Evolutionary conservation across 2,113 vertebrate genomes (phyloP), one percentile per base, ranked within the genome.

Genomic region (Muntiacus reevesi): DNA sequence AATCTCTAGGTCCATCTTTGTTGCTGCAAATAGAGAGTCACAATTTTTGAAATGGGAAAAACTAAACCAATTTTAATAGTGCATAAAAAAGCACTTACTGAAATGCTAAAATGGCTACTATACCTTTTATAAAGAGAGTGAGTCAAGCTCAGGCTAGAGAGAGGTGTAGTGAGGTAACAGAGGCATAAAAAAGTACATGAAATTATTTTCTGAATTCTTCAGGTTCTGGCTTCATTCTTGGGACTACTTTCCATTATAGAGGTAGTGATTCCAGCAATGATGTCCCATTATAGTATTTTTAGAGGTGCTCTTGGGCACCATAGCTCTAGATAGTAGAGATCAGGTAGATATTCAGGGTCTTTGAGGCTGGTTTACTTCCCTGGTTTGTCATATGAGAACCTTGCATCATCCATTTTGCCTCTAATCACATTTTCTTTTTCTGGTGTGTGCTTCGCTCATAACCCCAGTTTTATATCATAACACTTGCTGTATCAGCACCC

Each of bases 401-500:
- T 86, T 78, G 55, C 87, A 93, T 55, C 89, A 93, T 52, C 84
- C 71, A 52, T 95, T 98, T 98, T 89, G 89, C 95, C 97, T 98
- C 89, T 97, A 95, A 64, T 97, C 28, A 36, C 0, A 1, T 97
- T 98, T 98, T 96, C 84, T 96, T 67, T 94, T 94, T 98, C 95
- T 97, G 16, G 89, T 88, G 82, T 95, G 36, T 92, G 86, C 82
- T 97, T 98, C 23, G 59, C 78, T 98, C 98, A 93, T 97, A 98
- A 98, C 94, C 93, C 57, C 16, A 94, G 91, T 98, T 98, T 98
- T 98, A 98, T 97, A 95, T 95, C 97, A 54, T 92, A 98, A 97
- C 95, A 89, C 62, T 99, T 98, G 97, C 97, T 98, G 98, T 96
- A 97, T 98, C 98, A 98, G 95, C 97, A 96, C 84, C 0, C 0